Evolutionary conservation across 2,797 vertebrate species (phyloP).

Genomic region (Sciurus vulgaris): DNA sequence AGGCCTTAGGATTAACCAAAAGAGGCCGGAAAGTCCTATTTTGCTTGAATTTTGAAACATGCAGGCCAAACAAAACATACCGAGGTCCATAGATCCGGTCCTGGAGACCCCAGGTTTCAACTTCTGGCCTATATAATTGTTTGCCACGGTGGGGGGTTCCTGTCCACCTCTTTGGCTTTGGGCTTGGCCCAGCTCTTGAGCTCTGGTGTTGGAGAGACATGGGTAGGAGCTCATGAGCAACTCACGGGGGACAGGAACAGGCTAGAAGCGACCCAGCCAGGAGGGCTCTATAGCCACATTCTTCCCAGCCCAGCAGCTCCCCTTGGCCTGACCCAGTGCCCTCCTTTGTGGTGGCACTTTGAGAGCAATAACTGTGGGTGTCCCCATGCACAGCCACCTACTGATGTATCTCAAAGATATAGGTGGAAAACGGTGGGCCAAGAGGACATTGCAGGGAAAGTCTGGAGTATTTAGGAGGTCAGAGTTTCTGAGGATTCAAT

Average conservation of each 20-base stretch:
- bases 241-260: background rate
- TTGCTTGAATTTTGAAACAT: constrained; percentile 62
- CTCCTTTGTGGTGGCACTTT: background rate
- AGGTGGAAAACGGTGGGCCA: background rate
- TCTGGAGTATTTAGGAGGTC: background rate
- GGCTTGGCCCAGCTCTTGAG: background rate
- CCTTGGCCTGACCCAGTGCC: accelerated
- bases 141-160: background rate
- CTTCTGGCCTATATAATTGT: background rate
- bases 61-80: constrained; percentile 55
- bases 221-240: background rate
- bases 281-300: too few species aligned
- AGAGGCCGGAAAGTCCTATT: constrained; percentile 70
- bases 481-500: background rate
- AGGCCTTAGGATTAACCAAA: constrained; percentile 74
- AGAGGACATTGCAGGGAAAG: background rate
- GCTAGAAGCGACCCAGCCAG: background rate
- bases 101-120: background rate
- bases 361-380: background rate
- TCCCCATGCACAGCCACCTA: background rate
- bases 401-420: background rate
- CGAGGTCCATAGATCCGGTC: background rate
- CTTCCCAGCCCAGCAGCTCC: background rate
- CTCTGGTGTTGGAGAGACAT: background rate
- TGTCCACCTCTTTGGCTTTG: background rate